Evolutionary conservation across 2,888 invertebrate species (phyloP), one percentile per base, ranked within the genome.

Genomic region (Hypena proboscidalis): DNA sequence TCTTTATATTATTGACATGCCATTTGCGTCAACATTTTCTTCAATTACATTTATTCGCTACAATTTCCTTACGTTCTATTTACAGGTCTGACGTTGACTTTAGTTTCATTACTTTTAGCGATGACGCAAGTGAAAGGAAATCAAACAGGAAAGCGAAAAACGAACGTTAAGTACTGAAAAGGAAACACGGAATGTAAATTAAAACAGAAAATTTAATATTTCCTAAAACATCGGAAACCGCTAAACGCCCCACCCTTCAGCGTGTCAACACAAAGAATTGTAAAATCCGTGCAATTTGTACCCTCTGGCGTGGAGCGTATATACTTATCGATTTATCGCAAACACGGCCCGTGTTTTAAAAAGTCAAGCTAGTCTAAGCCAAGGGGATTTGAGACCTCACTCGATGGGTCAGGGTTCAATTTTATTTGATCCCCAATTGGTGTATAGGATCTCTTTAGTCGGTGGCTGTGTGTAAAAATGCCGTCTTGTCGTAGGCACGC

Each of bases 291-390:
- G 84, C 87, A 89, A 87, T 88, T 87, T 83, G 82, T 85, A 83
- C 87, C 84, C 85, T 83, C 80, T 67, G 77, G 82, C 74, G 74
- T 74, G 69, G 70, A 71, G 69, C 45, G 76, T 87, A 84, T 80
- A 80, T 87, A 86, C 83, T 83, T 89, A 90, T 90, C 84, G 90
- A 90, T 90, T 87, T 85, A 88, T 86, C 68, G 83, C 86, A 80
- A 85, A 87, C 84, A 78, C 77, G 66, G 72, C 64, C 70, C 70
- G 71, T 77, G 78, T 80, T 84, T 85, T 78, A 77, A 82, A 86
- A 86, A 85, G 78, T 77, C 77, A 81, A 74, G 67, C 46, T 44
- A 20, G 19, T 23, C 3, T 5, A 9, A 14, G 19, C 11, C 42
- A 42, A 32, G 23, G 58, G 4, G 62, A 56, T 62, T 41, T 72